Evolutionary conservation across 2,113 vertebrate genomes (phyloP).

Genomic region (Jaculus jaculus): DNA sequence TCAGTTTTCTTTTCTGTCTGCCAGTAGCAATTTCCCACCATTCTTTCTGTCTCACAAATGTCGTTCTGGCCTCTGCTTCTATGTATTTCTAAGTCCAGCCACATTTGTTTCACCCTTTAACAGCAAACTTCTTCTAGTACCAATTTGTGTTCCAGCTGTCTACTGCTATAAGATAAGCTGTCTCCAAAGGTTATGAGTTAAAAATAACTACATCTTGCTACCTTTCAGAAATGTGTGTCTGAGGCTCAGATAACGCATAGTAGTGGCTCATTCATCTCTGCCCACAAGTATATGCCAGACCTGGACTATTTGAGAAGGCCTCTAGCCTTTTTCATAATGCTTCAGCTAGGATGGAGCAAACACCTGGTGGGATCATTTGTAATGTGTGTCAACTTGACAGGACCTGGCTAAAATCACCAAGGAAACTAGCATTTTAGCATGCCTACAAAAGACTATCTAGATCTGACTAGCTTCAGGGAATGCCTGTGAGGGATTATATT

Average conservation of each 20-base stretch:
- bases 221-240: not conserved
- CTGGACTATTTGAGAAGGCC: not conserved
- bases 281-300: not conserved
- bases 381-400: too few relatives aligned
- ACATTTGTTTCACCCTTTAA: not conserved
- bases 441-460: too few relatives aligned
- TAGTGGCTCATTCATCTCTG: not conserved
- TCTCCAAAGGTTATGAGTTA: not conserved
- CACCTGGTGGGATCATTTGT: not conserved
- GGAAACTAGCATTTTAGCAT: too few relatives aligned
- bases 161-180: not conserved
- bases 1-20: not conserved
- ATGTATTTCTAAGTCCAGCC: not conserved
- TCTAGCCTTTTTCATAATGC: not conserved
- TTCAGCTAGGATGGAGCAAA: not conserved
- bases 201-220: not conserved
- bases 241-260: not conserved
- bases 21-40: not conserved
- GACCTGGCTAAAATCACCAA: too few relatives aligned
- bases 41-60: not conserved
- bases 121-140: not conserved
- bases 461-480: too few relatives aligned
- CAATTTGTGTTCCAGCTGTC: not conserved
- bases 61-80: not conserved
- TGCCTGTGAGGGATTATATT: too few relatives aligned